Conservation (phyloP, 2,797 vertebrate species). For the Cottoperca gobio region DNA sequence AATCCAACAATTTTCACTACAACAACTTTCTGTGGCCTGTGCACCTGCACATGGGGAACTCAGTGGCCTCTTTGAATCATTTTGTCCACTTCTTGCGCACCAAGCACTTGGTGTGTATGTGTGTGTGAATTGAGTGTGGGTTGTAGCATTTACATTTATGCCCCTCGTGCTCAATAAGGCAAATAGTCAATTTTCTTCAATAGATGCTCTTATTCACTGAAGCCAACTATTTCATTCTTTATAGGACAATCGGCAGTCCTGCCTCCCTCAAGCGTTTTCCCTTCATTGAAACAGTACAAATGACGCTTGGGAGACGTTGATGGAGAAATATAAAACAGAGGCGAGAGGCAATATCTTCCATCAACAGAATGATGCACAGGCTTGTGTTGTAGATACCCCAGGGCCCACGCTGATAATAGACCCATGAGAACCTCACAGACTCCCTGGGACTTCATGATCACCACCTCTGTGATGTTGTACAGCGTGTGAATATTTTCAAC, state of each 20-base stretch:
- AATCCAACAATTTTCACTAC: slow-evolving; percentile 36
- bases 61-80: slow-evolving; percentile 40
- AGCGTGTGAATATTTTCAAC: slow-evolving; percentile 29
- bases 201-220: slow-evolving; percentile 49
- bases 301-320: slow-evolving; percentile 55
- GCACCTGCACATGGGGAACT: slow-evolving; percentile 41
- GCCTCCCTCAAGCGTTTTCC: slow-evolving; percentile 51
- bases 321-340: slow-evolving; percentile 62
- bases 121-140: neutral
- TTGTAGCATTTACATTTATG: slow-evolving; percentile 46
- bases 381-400: slow-evolving; percentile 28
- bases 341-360: slow-evolving; percentile 49
- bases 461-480: slow-evolving; percentile 10
- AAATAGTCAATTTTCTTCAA: slow-evolving; percentile 52
- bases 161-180: slow-evolving; percentile 58
- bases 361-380: slow-evolving; percentile 46
- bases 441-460: slow-evolving; percentile 41
- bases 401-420: slow-evolving; percentile 49
- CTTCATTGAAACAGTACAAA: slow-evolving; percentile 56
- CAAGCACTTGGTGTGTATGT: neutral
- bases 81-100: slow-evolving; percentile 28
- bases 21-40: slow-evolving; percentile 21
- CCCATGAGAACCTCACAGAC: slow-evolving; percentile 36
- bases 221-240: slow-evolving; percentile 46
- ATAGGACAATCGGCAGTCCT: slow-evolving; percentile 56